phyloP scores from a whole-genome alignment of 2,888 invertebrate species.

The Halictus ligatus region DNA sequence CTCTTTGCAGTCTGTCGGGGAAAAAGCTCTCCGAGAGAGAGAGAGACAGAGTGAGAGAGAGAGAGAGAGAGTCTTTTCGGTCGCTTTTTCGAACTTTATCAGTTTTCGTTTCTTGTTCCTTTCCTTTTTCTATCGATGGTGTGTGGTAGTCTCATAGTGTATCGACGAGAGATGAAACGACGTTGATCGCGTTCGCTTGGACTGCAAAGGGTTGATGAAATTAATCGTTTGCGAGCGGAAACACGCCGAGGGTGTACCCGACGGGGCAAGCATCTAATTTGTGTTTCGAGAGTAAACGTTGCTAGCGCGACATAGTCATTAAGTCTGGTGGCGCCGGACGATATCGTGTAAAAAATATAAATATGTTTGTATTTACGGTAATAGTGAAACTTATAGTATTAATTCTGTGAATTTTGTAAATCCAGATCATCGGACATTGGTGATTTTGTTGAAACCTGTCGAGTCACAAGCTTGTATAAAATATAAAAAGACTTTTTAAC shows the following conservation, averaged over 20 bases:
- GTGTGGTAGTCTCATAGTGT: not conserved
- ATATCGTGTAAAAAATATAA: conserved; percentile 10
- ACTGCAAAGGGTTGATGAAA: conserved; percentile 16
- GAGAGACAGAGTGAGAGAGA: too few species aligned
- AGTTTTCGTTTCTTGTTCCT: too few species aligned
- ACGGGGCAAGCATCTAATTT: conserved; percentile 11
- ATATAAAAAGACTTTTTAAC: conserved; percentile 18
- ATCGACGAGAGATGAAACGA: not conserved
- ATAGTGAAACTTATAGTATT: conserved; percentile 13
- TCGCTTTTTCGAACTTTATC: not conserved
- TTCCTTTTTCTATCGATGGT: not conserved
- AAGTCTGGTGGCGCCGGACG: conserved; percentile 3
- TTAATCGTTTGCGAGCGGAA: conserved; percentile 8
- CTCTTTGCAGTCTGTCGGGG: conserved; percentile 10
- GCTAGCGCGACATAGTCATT: conserved; percentile 9
- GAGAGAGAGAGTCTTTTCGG: not conserved
- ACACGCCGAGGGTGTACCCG: not conserved
- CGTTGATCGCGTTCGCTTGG: not conserved
- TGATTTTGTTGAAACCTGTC: not conserved
- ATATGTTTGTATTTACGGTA: conserved; percentile 13
- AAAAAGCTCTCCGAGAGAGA: not conserved
- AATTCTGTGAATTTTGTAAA: conserved; percentile 14
- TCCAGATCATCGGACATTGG: not conserved
- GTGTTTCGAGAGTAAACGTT: conserved; percentile 16
- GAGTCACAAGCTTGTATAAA: conserved; percentile 14